Evolutionary conservation across 2,888 invertebrate species (phyloP).

Genomic region (Netelia melanura): DNA sequence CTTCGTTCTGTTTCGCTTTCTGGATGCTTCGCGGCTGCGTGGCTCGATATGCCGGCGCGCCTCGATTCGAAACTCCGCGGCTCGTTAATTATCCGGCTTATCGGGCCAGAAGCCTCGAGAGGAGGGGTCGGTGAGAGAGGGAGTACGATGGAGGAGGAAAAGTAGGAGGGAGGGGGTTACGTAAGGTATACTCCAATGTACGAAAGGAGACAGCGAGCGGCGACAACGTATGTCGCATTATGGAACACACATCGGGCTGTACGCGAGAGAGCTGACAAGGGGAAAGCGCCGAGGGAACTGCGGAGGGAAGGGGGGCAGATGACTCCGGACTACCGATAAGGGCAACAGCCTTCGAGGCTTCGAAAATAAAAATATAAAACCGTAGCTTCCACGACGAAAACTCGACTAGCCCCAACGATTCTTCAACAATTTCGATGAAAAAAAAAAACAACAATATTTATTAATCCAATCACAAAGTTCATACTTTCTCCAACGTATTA

Average conservation of each 20-base stretch:
- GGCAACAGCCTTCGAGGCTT: conserved; percentile 3
- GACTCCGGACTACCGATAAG: conserved; percentile 37
- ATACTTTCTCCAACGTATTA: neutral
- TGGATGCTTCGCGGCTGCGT: conserved; percentile 19
- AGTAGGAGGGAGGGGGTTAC: conserved; percentile 39
- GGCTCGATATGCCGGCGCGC: conserved; percentile 49
- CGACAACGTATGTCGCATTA: conserved; percentile 54
- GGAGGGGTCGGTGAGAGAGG: conserved; percentile 8
- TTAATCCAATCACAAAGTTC: too few species aligned
- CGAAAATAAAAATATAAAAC: conserved; percentile 1
- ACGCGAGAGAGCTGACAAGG: conserved; percentile 20
- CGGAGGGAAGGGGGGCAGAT: neutral
- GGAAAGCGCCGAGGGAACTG: conserved; percentile 4
- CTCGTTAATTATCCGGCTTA: conserved; percentile 67
- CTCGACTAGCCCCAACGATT: neutral
- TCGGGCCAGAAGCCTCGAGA: conserved; percentile 56
- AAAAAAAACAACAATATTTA: too few species aligned
- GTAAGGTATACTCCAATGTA: conserved; percentile 48
- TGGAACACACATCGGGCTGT: conserved; percentile 26
- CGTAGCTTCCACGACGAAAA: conserved; percentile 1
- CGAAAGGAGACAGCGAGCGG: conserved; percentile 28
- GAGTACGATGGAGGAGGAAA: conserved; percentile 2
- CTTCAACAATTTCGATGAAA: neutral
- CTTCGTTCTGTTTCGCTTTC: conserved; percentile 25
- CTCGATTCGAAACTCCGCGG: conserved; percentile 61